Evolutionary conservation across 1,140 invertebrate genomes (phyloP).

Genomic region (Eriocheir sinensis): DNA sequence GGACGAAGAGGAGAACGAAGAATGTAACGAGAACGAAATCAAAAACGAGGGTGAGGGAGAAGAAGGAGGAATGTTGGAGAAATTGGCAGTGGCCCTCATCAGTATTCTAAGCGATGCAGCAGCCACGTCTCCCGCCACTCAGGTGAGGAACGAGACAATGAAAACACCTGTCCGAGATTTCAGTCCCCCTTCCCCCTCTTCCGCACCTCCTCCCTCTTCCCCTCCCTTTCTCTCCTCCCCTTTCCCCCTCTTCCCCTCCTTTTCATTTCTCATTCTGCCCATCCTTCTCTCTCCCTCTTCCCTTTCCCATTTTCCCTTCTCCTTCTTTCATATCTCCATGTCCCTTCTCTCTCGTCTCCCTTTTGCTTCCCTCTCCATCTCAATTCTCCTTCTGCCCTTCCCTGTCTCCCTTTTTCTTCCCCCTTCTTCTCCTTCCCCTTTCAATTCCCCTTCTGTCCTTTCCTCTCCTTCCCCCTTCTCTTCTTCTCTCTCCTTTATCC

Average conservation of each 20-base stretch:
- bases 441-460: not conserved
- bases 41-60: not conserved
- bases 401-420: not conserved
- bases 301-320: not conserved
- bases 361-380: not conserved
- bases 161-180: not conserved
- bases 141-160: not conserved
- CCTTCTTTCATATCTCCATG: not conserved
- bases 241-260: not conserved
- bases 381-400: not conserved
- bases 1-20: too few species aligned
- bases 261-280: not conserved
- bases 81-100: not conserved
- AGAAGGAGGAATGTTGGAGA: not conserved
- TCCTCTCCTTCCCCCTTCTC: not conserved
- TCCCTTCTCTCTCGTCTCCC: not conserved
- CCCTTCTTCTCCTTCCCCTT: not conserved
- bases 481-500: too few species aligned
- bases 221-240: constrained; percentile 34
- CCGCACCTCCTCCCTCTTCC: constrained; percentile 9
- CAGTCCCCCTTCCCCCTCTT: not conserved
- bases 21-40: too few species aligned
- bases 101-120: not conserved
- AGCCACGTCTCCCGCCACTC: not conserved
- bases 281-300: not conserved